Evolutionary conservation across 2,888 invertebrate species (phyloP).

Genomic region (Ferrisia virgata): DNA sequence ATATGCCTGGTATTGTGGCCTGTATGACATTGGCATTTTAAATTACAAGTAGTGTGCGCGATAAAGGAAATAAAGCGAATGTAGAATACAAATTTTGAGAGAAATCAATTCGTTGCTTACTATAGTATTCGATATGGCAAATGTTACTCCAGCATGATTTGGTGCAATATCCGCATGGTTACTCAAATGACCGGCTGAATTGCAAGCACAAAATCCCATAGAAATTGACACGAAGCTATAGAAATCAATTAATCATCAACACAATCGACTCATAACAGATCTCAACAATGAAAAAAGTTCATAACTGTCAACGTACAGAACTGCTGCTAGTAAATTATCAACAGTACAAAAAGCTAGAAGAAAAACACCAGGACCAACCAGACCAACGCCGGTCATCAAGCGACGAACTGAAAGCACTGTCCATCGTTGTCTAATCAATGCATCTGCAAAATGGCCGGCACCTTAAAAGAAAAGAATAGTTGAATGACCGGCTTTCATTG

Average conservation of each 20-base stretch:
- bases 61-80: background rate
- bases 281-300: too few relatives aligned
- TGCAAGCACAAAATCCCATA: constrained; percentile 71
- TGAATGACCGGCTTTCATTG: background rate
- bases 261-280: background rate
- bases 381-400: constrained; percentile 69
- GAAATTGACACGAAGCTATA: constrained; percentile 67
- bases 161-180: constrained; percentile 76
- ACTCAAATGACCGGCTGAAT: constrained; percentile 71
- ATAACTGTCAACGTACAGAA: constrained; percentile 60
- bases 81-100: background rate
- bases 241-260: constrained; percentile 41
- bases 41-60: background rate
- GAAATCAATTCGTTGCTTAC: constrained; percentile 52
- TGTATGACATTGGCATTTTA: constrained; percentile 50
- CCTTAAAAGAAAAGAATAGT: constrained; percentile 53
- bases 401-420: constrained; percentile 67
- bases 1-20: constrained; percentile 72
- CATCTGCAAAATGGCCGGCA: constrained; percentile 71
- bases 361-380: constrained; percentile 70
- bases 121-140: constrained; percentile 72
- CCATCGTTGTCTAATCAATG: constrained; percentile 62
- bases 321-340: constrained; percentile 65
- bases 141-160: constrained; percentile 72
- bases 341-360: constrained; percentile 68